Evolutionary conservation across 2,888 invertebrate genomes (phyloP).

Genomic region (Piscicola geometra): DNA sequence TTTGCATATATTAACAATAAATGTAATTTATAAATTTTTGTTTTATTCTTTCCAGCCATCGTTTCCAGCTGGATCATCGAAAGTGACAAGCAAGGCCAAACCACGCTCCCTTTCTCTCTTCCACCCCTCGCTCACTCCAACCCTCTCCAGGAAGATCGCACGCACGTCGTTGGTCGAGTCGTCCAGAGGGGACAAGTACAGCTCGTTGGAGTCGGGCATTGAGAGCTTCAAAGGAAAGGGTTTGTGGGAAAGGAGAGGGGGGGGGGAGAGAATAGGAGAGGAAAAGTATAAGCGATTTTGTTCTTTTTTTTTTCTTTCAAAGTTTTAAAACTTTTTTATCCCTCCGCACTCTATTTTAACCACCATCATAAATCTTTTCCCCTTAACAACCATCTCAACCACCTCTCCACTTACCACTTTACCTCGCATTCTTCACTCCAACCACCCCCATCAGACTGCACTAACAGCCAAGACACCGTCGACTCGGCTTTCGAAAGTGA

Average conservation of each 20-base stretch:
- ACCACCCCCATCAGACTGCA: neutral
- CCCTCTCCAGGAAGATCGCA: neutral
- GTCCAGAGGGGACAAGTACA: neutral
- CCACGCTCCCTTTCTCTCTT: neutral
- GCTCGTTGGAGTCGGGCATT: neutral
- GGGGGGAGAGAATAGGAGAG: too few species aligned
- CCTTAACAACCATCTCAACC: too few species aligned
- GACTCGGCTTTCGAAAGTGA: slow-evolving; percentile 29
- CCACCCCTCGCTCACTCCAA: neutral
- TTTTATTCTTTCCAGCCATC: too few species aligned
- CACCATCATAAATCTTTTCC: too few species aligned
- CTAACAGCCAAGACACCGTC: slow-evolving; percentile 3
- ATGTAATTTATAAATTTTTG: neutral
- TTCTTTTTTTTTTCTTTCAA: neutral
- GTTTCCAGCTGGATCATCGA: too few species aligned
- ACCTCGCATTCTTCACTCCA: too few species aligned
- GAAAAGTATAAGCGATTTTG: neutral
- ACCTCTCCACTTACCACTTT: too few species aligned
- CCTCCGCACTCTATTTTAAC: too few species aligned
- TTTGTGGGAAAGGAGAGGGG: too few species aligned
- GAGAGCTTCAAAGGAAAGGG: neutral
- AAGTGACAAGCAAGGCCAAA: neutral
- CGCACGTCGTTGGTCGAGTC: neutral
- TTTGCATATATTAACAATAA: neutral
- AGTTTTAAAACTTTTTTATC: neutral